Base-by-base conservation (phyloP, 1,140 invertebrate species). In the Panulirus ornatus region DNA sequence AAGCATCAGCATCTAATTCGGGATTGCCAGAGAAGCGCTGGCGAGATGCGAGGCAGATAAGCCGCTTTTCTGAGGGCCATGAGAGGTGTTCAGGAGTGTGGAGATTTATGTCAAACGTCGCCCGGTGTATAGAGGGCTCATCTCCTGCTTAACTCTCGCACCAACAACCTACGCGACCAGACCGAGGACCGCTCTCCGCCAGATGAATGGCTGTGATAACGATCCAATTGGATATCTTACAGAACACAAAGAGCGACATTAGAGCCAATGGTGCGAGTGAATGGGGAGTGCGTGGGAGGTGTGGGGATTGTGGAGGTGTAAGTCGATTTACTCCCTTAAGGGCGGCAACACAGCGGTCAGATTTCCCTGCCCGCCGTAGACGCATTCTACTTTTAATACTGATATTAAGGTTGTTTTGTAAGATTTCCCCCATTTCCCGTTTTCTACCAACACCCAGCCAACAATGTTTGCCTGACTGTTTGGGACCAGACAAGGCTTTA, bases 171-270 rank as follows among this genome's bases (percentile, higher is more conserved):
- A 47, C 44, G 14, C 5, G 44, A 38, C 0, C 8, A 34, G 9
- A 8, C 38, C 54, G 6, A 14, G 54, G 36, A 47, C 34, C 44
- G 2, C 34, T 40, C 63, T 22, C 27, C n/a, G 30, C 81, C 8
- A 47, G 51, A 83, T 66, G 81, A 83, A 83, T 83, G 40, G 51
- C 34, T 9, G 54, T 38, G 81, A 83, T 83, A 83, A 83, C 47
- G 81, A 83, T 66, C 81, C 81, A 63, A 83, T 83, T 66, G 81
- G 51, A 19, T 66, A 83, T 34, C 54, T 83, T 63, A 83, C 81
- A 83, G 81, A 42, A 63, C 81, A 83, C 81, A 83, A 83, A 83
- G 63, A 42, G 58, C 42, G 58, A 66, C 81, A 83, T 83, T 83
- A 83, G 63, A 83, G 51, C 58, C 51, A 58, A 83, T 83, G 81